phyloP scores from a whole-genome alignment of 2,888 invertebrate species.

The Ochropacha duplaris region DNA sequence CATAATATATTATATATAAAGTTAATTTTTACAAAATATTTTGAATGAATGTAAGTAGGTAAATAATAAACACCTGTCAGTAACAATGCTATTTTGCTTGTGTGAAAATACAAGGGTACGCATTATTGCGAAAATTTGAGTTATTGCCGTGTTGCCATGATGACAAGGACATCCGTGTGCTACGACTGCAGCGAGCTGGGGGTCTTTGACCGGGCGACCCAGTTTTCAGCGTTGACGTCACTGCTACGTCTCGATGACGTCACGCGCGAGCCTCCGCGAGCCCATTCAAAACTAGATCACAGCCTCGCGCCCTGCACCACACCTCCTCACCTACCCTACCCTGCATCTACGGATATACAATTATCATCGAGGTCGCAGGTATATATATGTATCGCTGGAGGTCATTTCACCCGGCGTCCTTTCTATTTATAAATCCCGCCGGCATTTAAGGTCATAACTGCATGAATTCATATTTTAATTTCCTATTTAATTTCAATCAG shows the following conservation, averaged over 20 bases:
- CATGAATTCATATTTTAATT: constrained; percentile 10
- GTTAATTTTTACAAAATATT: too few relatives aligned
- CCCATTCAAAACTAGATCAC: constrained; percentile 80
- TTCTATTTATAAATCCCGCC: constrained; percentile 41
- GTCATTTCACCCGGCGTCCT: constrained; percentile 55
- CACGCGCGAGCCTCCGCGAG: constrained; percentile 66
- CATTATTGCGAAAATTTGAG: constrained; percentile 15
- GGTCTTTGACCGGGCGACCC: constrained; percentile 74
- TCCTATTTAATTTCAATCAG: not conserved
- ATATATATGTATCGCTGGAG: constrained; percentile 46
- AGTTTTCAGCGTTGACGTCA: constrained; percentile 74
- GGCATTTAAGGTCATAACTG: constrained; percentile 41
- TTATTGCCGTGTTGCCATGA: constrained; percentile 23
- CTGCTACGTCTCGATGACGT: constrained; percentile 76
- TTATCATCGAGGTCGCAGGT: constrained; percentile 46
- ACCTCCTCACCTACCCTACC: constrained; percentile 42
- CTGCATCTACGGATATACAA: constrained; percentile 34
- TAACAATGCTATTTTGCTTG: not conserved
- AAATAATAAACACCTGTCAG: not conserved
- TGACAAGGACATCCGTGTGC: constrained; percentile 51
- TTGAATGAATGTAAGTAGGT: not conserved
- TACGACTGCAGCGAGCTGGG: constrained; percentile 60
- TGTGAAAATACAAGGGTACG: not conserved
- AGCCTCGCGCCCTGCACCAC: constrained; percentile 56
- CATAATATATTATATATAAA: too few relatives aligned